Conservation (phyloP, 1,140 invertebrate genomes). For the Apocrypta bakeri region DNA sequence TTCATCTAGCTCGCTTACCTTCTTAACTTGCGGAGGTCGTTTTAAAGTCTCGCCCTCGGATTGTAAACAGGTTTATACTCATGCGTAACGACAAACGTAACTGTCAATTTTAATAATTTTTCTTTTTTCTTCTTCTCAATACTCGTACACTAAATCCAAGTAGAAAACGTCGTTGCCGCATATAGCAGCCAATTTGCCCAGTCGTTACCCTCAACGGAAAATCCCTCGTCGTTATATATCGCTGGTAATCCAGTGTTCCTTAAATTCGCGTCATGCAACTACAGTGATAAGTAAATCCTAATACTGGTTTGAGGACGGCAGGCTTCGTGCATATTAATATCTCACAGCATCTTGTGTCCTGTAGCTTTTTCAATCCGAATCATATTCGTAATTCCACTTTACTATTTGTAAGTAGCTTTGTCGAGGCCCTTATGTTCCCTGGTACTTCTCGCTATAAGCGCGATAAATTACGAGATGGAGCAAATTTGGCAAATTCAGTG, state of each 20-base stretch:
- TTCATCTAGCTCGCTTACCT: conserved; percentile 7
- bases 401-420: conserved; percentile 12
- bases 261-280: no score
- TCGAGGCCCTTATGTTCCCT: neutral
- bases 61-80: neutral
- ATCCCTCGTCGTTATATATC: neutral
- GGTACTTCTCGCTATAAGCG: neutral
- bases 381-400: neutral
- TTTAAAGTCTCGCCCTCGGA: neutral
- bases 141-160: no score
- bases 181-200: no score
- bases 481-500: no score
- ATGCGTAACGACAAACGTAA: neutral
- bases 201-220: neutral
- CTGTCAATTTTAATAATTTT: neutral
- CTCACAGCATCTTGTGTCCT: neutral
- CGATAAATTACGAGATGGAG: neutral
- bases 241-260: no score
- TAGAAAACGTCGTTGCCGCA: no score
- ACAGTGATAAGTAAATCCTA: neutral
- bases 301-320: neutral
- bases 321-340: neutral
- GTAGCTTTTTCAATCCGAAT: neutral
- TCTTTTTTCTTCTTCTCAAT: neutral
- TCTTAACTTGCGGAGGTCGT: neutral